Evolutionary conservation across 2,797 vertebrate species (phyloP), one percentile per base, ranked within the genome.

Genomic region (Gallirallus australis): DNA sequence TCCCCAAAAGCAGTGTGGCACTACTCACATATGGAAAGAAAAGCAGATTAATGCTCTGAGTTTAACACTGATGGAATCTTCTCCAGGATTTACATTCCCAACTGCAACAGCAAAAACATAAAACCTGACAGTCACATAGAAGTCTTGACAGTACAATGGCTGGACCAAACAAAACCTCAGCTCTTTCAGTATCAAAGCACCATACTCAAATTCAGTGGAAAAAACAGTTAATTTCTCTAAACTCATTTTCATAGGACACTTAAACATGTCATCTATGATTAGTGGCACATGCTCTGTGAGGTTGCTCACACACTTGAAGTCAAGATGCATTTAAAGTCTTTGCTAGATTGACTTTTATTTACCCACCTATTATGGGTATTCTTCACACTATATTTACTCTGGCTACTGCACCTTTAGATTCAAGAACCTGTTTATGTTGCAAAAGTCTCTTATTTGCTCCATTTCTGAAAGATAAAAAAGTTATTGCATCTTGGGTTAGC

Each of bases 191-290:
- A 12, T 48, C 57, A 82, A 59, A 78, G 25, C 14, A 42, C 9
- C 12, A 7, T 31, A 31, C 25, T 64, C 31, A 78, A 77, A 82
- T 66, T 70, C 79, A 82, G 16, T 45, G 33, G 68, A 73, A 63
- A 68, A 56, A 30, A 10, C 8, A 31, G 10, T 40, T 27, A 61
- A 12, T 61, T 27, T 61, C 25, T 42, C 11, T 25, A 60, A 76
- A 69, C 17, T 69, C 2, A 11, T 75, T 91, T 90, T 61, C 59
- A 7, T 50, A n/a, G 66, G 24, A 42, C 21, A 25, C 12, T 59
- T 15, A 84, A 72, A 50, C 7, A 4, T 2, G 1, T 33, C 8
- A 1, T 30, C n/a, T 53, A 0, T 76, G 23, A 57, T 52, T 66
- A 60, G 11, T 35, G 31, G 4, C n/a, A 59, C 10, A 48, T 40